Evolutionary conservation across 2,797 vertebrate species (phyloP).

Genomic region (Amblyraja radiata): DNA sequence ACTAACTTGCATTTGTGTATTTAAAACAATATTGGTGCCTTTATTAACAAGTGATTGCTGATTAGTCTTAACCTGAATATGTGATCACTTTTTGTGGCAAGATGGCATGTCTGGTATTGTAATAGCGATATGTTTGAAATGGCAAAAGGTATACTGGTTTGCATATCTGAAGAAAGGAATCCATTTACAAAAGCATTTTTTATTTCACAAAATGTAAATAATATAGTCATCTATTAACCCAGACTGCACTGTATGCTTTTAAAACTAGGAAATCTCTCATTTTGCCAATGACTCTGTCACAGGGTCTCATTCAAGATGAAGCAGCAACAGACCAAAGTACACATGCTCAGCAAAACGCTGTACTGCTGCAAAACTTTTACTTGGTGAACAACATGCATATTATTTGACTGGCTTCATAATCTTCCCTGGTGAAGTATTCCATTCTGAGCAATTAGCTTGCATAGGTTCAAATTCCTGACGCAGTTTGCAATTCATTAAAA

Average conservation of each 20-base stretch:
- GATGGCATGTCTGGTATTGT: too few species aligned
- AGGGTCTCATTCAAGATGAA: neutral
- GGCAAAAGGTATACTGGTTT: neutral
- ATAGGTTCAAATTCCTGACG: neutral
- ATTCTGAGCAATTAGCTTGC: neutral
- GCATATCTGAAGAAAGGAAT: neutral
- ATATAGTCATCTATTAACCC: neutral
- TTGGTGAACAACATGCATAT: neutral
- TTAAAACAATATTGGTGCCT: neutral
- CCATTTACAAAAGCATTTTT: too few species aligned
- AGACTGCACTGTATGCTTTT: neutral
- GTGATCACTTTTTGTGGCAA: neutral
- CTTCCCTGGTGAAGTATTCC: neutral
- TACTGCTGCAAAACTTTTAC: neutral
- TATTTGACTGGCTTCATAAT: neutral
- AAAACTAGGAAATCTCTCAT: neutral
- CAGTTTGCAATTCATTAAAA: neutral
- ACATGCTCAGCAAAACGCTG: neutral
- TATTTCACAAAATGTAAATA: neutral
- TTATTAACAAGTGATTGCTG: neutral
- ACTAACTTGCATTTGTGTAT: neutral
- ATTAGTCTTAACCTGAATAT: neutral
- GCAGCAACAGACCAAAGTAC: conserved; percentile 13
- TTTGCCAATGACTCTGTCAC: neutral
- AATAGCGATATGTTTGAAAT: neutral